Conservation (phyloP, 2,888 invertebrate genomes). For the Netelia inedita region DNA sequence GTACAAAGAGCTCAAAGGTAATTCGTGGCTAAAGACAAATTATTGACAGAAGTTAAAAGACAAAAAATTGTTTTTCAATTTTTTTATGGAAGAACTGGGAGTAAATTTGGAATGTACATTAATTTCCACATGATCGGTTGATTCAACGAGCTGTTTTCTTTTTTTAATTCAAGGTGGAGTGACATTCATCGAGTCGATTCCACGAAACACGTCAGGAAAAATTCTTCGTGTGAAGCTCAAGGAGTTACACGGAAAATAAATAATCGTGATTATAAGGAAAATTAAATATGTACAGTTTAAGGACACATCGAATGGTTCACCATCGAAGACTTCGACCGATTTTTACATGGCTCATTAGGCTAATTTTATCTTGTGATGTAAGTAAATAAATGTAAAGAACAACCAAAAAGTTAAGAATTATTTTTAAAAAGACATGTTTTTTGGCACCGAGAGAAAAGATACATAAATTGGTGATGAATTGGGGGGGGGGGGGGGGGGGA, state of each 20-base stretch:
- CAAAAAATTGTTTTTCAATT: neutral
- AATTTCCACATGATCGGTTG: neutral
- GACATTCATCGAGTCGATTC: slow-evolving; percentile 66
- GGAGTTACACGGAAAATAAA: slow-evolving; percentile 57
- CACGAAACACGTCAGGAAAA: slow-evolving; percentile 69
- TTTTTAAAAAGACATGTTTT: slow-evolving; percentile 9
- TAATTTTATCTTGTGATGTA: slow-evolving; percentile 42
- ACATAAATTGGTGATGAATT: too few relatives aligned
- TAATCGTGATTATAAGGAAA: neutral
- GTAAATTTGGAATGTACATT: too few relatives aligned
- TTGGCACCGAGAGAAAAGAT: neutral
- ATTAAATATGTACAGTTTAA: neutral
- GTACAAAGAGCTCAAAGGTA: slow-evolving; percentile 89
- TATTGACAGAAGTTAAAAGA: neutral
- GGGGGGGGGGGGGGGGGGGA: too few relatives aligned
- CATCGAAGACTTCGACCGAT: slow-evolving; percentile 23
- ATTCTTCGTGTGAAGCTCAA: slow-evolving; percentile 72
- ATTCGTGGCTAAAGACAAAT: neutral
- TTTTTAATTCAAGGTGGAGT: slow-evolving; percentile 76
- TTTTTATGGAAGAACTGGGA: too few relatives aligned
- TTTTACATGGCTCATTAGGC: slow-evolving; percentile 30
- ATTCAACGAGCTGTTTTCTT: neutral
- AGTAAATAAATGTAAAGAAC: slow-evolving; percentile 7
- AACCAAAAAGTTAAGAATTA: neutral
- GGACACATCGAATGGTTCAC: neutral